Percentiles rank a stretch among this genome's conserved stretches.
Conservation (phyloP, 2,113 vertebrate genomes). For the Siniperca knerii region DNA sequence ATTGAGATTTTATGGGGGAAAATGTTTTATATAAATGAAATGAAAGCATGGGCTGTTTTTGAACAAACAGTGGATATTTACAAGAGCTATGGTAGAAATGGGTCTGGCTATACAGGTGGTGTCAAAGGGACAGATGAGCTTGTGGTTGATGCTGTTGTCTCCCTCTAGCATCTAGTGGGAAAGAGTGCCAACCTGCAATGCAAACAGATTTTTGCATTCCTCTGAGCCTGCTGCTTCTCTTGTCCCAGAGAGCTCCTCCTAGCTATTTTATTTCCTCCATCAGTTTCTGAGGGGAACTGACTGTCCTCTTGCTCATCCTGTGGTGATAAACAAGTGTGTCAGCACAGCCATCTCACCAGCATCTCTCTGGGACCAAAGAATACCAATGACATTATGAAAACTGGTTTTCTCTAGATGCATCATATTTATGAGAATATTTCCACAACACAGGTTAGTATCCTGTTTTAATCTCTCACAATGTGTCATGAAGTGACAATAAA, state of each 20-base stretch:
- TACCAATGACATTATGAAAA: background rate
- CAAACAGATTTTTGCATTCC: constrained; percentile 30
- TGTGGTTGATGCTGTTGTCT: constrained; percentile 36
- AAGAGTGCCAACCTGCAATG: constrained; percentile 41
- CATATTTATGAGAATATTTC: constrained; percentile 1
- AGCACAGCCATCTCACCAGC: constrained; percentile 63
- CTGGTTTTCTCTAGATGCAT: background rate
- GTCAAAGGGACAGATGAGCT: constrained; percentile 48
- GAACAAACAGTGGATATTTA: constrained; percentile 66
- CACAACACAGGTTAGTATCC: background rate
- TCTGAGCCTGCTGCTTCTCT: constrained; percentile 48
- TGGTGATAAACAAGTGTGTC: constrained; percentile 26
- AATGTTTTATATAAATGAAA: constrained; percentile 76
- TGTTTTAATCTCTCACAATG: background rate
- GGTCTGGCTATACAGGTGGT: constrained; percentile 32
- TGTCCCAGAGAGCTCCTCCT: constrained; percentile 46
- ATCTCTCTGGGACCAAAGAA: constrained; percentile 53
- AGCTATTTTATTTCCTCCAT: constrained; percentile 38
- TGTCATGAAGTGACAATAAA: background rate
- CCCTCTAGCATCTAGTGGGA: constrained; percentile 63
- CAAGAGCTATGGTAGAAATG: constrained; percentile 48
- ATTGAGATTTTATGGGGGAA: constrained; percentile 79
- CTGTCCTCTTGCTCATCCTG: background rate
- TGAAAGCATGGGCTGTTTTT: constrained; percentile 65
- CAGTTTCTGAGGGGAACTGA: constrained; percentile 16